phyloP scores from a whole-genome alignment of 2,797 vertebrate genomes.

The Syndactyla subalaris region DNA sequence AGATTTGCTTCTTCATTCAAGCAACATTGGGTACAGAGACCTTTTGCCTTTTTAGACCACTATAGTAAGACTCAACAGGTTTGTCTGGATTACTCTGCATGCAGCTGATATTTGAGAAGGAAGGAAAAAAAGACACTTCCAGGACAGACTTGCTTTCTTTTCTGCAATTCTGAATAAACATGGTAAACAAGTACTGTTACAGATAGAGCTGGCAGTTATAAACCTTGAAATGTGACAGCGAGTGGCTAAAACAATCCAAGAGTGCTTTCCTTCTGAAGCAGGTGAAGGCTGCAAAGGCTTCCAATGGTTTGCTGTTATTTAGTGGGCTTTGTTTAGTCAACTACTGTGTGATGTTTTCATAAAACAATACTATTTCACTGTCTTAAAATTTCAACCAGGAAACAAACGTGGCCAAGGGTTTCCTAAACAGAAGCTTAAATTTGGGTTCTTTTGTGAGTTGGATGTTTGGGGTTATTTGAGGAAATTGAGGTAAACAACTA shows the following conservation, averaged over 20 bases:
- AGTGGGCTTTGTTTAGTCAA: neutral
- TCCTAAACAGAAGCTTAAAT: neutral
- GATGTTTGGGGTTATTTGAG: neutral
- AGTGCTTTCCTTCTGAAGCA: neutral
- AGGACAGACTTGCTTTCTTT: neutral
- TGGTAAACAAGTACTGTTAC: neutral
- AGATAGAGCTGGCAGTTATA: neutral
- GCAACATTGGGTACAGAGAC: neutral
- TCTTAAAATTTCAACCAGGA: neutral
- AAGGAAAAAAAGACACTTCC: neutral
- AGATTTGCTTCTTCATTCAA: neutral
- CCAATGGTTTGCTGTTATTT: neutral
- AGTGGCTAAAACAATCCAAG: neutral
- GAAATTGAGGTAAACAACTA: neutral
- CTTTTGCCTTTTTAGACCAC: neutral
- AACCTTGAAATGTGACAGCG: neutral
- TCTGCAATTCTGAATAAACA: neutral
- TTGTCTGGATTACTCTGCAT: neutral
- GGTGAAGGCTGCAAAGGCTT: neutral
- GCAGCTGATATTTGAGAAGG: neutral
- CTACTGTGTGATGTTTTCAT: neutral
- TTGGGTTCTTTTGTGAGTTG: neutral
- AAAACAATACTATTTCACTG: neutral
- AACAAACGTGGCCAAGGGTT: neutral
- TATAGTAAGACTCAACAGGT: neutral